A percentile compares a stretch with the other conserved stretches of the same genome.
These are phyloP conservation scores for Dicyrtoma fusca DNA, from an alignment of 2,888 invertebrate genomes.

Conservation along the genomic window DNA sequence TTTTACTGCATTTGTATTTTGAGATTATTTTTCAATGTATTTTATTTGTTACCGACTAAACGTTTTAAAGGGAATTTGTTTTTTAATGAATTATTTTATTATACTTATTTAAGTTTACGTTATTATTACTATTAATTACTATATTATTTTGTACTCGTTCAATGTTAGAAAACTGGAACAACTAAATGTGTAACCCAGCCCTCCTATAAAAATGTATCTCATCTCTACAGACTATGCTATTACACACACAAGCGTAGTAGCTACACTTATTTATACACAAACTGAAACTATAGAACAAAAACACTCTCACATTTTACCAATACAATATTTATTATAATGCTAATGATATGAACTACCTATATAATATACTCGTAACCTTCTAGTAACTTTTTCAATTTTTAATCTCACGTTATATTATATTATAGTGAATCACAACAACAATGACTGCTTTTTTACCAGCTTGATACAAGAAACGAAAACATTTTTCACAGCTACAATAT, in stretches of 20 bases:
- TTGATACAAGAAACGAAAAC: too few relatives aligned
- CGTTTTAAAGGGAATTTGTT: constrained; percentile 8
- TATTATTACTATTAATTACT: constrained; percentile 21
- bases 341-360: constrained; percentile 12
- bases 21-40: constrained; percentile 32
- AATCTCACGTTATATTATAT: neutral
- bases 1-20: constrained; percentile 30
- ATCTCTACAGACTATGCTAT: constrained; percentile 6
- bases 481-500: neutral
- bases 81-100: constrained; percentile 14
- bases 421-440: constrained; percentile 1
- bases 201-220: constrained; percentile 17
- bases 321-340: constrained; percentile 2
- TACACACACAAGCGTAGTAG: too few relatives aligned
- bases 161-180: constrained; percentile 9
- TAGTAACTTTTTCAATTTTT: constrained; percentile 1
- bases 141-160: constrained; percentile 21
- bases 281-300: constrained; percentile 4
- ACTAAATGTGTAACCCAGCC: constrained; percentile 12
- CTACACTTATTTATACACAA: constrained; percentile 1
- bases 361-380: constrained; percentile 15
- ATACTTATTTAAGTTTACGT: constrained; percentile 14
- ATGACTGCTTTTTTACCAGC: neutral
- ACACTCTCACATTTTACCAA: constrained; percentile 10
- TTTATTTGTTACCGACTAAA: constrained; percentile 31